Evolutionary conservation across 2,888 invertebrate species (phyloP), one percentile per base, ranked within the genome.

Genomic region (Heliconius aoede): DNA sequence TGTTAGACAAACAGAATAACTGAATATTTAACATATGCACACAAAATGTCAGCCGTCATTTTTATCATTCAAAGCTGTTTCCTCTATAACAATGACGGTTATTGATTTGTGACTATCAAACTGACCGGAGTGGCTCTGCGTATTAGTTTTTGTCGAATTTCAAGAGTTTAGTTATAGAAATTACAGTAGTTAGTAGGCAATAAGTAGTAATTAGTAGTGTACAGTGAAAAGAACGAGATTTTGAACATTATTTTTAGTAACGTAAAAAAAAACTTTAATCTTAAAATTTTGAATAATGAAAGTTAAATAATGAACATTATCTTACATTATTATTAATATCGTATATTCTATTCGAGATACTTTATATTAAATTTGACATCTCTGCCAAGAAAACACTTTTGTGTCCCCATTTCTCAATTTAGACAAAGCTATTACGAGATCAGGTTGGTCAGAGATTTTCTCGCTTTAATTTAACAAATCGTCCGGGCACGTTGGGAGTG

Each of bases 21-120:
- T 62, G 28, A n/a, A 71, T 71, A 71, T 71, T 55, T 55, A 28
- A 36, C 28, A 24, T 58, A n/a, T 72, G 40, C 71, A 64, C 55
- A 62, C 67, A 74, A 76, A 74, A 62, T 64, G 72, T 68, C 72
- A 51, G 30, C 67, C 28, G 18, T 40, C 18, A 60, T 36, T 30
- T 74, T 62, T 71, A 61, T 69, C 85, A 85, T 86, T 85, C 72
- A 68, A 72, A 74, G 51, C 71, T 75, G 62, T 75, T 61, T 71
- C 51, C 76, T 67, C 74, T 71, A 76, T 81, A 77, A 79, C 79
- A 79, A 79, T 79, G 78, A 77, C 36, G 73, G 76, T 71, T 80
- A 80, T 81, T 80, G 80, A 81, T 81, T 81, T 75, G 78, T 74
- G 71, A 73, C 76, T 71, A 62, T 60, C 11, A 60, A 55, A 55